Conservation (phyloP, 2,888 invertebrate species). For the Sepiola atlantica region DNA sequence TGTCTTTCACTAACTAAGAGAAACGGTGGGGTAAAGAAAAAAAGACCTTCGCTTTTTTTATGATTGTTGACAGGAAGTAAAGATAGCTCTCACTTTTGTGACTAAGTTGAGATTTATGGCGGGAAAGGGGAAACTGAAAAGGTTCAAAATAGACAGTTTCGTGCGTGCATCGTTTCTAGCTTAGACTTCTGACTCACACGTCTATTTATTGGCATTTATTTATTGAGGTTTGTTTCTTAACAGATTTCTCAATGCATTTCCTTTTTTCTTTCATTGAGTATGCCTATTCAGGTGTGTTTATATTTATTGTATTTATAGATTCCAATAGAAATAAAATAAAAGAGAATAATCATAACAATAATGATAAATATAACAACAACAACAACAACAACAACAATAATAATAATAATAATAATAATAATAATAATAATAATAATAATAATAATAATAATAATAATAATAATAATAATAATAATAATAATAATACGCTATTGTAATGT, state of each 20-base stretch:
- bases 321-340: background rate
- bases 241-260: background rate
- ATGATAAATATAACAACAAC: too few relatives aligned
- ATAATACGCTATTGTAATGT: too few relatives aligned
- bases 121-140: background rate
- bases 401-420: too few relatives aligned
- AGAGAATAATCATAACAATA: background rate
- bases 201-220: background rate
- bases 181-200: background rate
- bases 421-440: too few relatives aligned
- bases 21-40: too few relatives aligned
- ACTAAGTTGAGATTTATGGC: background rate
- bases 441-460: too few relatives aligned
- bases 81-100: conserved; percentile 9
- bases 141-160: background rate
- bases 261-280: background rate
- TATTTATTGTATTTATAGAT: background rate
- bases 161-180: background rate
- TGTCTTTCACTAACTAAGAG: background rate
- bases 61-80: background rate
- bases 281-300: background rate
- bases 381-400: too few relatives aligned
- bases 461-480: too few relatives aligned
- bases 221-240: background rate
- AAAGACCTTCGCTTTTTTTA: background rate